phyloP scores from a whole-genome alignment of 2,797 vertebrate species.

The Enteromius trimaculatus region DNA sequence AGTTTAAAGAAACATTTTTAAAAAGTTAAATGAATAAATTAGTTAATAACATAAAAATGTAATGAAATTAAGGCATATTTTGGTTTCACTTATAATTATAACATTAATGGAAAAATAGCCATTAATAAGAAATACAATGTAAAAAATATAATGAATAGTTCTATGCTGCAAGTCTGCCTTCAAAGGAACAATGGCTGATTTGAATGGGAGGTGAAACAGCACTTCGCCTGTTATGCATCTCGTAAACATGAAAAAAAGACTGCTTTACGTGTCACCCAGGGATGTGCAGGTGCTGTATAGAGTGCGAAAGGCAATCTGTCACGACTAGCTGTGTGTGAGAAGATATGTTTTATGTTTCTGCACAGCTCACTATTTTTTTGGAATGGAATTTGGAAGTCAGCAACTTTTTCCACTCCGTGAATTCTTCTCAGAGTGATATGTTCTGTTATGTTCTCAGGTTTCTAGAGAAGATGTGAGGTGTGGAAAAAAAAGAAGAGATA shows the following conservation, averaged over 20 bases:
- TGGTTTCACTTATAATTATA: no score
- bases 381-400: constrained; percentile 63
- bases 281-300: constrained; percentile 64
- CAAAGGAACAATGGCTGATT: neutral
- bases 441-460: constrained; percentile 66
- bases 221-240: constrained; percentile 25
- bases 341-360: constrained; percentile 71
- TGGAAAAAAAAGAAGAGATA: neutral
- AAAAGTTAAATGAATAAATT: no score
- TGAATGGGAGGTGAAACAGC: neutral
- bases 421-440: constrained; percentile 69
- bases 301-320: constrained; percentile 64
- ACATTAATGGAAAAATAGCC: no score
- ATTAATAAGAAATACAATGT: neutral
- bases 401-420: constrained; percentile 67
- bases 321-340: constrained; percentile 64
- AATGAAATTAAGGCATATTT: no score
- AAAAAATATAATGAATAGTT: neutral
- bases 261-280: constrained; percentile 2
- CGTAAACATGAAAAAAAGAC: constrained; percentile 2
- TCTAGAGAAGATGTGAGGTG: constrained; percentile 15
- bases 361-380: constrained; percentile 54
- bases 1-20: no score
- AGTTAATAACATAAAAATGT: no score
- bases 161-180: neutral